Conservation (phyloP, 2,113 vertebrate species). For the Petaurus breviceps region DNA sequence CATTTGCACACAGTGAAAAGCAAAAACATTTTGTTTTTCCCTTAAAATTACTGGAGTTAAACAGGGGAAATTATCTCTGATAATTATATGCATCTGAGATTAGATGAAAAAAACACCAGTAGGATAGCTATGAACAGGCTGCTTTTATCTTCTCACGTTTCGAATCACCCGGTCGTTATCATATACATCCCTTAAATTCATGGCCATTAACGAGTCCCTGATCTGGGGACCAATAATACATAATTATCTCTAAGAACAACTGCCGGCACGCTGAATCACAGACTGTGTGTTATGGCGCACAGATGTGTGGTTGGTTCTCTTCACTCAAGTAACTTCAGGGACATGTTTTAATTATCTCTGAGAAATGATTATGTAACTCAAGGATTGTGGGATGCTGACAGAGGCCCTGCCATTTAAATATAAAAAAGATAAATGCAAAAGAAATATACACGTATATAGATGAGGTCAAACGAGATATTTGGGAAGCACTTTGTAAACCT, state of each 20-base stretch:
- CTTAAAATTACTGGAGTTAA: background rate
- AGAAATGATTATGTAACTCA: background rate
- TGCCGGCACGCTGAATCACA: background rate
- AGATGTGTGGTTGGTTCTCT: background rate
- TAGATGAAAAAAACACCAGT: background rate
- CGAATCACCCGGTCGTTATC: background rate
- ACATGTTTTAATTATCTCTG: background rate
- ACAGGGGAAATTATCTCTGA: background rate
- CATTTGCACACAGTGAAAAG: background rate
- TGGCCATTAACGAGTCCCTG: background rate
- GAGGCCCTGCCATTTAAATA: background rate
- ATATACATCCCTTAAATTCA: background rate
- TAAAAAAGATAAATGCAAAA: background rate
- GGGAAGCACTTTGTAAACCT: background rate
- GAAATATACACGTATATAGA: background rate
- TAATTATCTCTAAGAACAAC: background rate
- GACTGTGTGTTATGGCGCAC: background rate
- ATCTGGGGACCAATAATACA: background rate
- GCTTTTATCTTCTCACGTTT: constrained; percentile 23
- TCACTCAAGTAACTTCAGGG: background rate
- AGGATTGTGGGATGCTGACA: background rate
- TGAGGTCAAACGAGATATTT: background rate
- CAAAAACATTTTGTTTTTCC: background rate
- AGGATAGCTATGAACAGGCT: background rate
- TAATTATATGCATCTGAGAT: background rate